phyloP scores from a whole-genome alignment of 2,113 vertebrate genomes.

The Hyla sarda region DNA sequence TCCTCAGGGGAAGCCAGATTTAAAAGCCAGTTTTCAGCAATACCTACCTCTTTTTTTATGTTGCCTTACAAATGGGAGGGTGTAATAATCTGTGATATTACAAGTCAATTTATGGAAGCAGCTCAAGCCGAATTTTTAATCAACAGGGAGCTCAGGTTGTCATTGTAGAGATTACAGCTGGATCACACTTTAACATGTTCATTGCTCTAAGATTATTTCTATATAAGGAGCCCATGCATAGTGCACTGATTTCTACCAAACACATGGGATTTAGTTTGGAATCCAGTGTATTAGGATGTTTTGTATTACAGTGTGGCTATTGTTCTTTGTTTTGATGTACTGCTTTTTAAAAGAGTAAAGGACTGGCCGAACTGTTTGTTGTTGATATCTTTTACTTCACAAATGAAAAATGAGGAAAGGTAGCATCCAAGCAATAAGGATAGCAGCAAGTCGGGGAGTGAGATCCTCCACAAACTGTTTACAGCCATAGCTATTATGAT shows the following conservation, averaged over 20 bases:
- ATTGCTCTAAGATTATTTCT: not conserved
- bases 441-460: not conserved
- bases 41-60: conserved; percentile 47
- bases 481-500: not conserved
- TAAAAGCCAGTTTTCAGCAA: conserved; percentile 54
- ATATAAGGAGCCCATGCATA: not conserved
- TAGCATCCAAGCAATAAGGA: not conserved
- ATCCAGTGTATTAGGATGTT: not conserved
- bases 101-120: conserved; percentile 50
- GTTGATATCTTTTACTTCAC: too few relatives aligned
- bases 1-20: conserved; percentile 47
- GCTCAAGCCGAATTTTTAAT: conserved; percentile 28
- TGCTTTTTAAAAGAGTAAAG: not conserved
- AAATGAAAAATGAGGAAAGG: too few relatives aligned
- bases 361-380: not conserved
- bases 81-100: conserved; percentile 52
- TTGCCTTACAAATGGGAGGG: conserved; percentile 32
- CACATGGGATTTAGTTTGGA: not conserved
- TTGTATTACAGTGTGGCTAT: not conserved
- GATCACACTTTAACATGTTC: conserved; percentile 29
- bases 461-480: not conserved
- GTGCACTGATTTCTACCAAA: not conserved
- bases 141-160: conserved; percentile 1
- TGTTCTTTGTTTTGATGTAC: not conserved
- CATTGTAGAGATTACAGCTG: conserved; percentile 3